Base-by-base conservation (phyloP, 1,140 invertebrate species). In the Elymnias hypermnestra region DNA sequence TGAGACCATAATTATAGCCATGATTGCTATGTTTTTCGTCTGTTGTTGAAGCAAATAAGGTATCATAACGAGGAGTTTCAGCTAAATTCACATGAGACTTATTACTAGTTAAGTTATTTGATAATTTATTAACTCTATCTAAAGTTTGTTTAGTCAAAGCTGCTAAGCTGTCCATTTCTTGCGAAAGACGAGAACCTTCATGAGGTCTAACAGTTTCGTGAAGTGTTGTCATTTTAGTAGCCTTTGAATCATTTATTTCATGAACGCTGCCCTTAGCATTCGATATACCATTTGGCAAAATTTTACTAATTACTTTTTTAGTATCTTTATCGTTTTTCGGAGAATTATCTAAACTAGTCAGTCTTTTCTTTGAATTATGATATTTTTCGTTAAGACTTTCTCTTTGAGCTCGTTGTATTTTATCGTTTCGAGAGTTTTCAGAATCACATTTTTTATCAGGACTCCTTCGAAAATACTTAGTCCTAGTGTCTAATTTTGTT, bases 121-220 rank as follows among this genome's bases (percentile, higher is more conserved):
- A 82, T 44, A 91, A 86, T 74, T 87, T 87, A 69, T 91, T 90
- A 48, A 91, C 90, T 57, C 89, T 88, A 64, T 91, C 90, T 72
- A 92, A 87, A 3, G 91, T 91, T 51, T 91, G 89, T 71, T 88
- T 89, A n/a, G 90, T 92, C 44, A 90, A 81, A 5, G 89, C 89
- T 42, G 89, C 89, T 65, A 92, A 75, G 52, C 87, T 90, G 45
- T 92, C 90, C 77, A 92, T 88, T 63, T 89, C 84, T 48, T 88
- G 87, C 5, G 88, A 89, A 49, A 91, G 87, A 68, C 88, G 88
- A 60, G 73, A 75, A 53, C 65, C 69, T 22, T 70, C 38, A 68
- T 72, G 76, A 58, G 65, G 68, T 73, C 71, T 81, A 58, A 71
- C 68, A 38, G 72, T 70, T 73, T 85, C 77, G 35, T 85, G 82